These are phyloP conservation scores for Sardina pilchardus DNA, from an alignment of 2,113 vertebrate genomes.

Conservation along the genomic window DNA sequence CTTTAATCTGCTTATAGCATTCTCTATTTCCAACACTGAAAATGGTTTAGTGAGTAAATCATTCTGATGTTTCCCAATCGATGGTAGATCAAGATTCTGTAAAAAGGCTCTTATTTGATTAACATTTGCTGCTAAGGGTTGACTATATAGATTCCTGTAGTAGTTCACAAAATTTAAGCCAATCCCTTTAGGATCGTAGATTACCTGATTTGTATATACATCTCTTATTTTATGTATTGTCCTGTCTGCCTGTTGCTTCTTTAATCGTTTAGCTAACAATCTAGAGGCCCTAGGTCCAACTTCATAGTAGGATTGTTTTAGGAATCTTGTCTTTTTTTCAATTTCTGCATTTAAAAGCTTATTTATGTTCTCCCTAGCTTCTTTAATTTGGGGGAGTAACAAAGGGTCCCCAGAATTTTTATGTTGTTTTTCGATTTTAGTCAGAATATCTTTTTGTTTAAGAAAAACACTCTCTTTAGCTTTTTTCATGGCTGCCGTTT, in stretches of 20 bases:
- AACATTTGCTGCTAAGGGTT: neutral
- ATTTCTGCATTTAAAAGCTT: neutral
- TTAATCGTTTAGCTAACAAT: neutral
- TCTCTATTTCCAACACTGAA: slow-evolving; percentile 6
- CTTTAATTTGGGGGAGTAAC: neutral
- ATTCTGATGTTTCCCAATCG: slow-evolving; percentile 18
- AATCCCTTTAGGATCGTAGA: neutral
- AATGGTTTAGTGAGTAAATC: slow-evolving; percentile 12
- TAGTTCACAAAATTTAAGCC: neutral
- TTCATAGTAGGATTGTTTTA: slow-evolving; percentile 23
- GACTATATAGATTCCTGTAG: slow-evolving; percentile 20
- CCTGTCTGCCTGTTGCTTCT: slow-evolving; percentile 12
- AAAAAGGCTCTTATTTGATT: slow-evolving; percentile 8
- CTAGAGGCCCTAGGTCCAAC: neutral
- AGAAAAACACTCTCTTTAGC: neutral
- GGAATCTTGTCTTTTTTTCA: neutral
- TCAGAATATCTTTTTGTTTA: neutral
- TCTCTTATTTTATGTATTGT: slow-evolving; percentile 19
- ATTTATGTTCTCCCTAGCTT: slow-evolving; percentile 1
- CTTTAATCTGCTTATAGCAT: slow-evolving; percentile 26
- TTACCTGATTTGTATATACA: neutral
- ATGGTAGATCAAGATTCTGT: slow-evolving; percentile 17
- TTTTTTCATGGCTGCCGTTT: neutral
- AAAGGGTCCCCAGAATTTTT: neutral
- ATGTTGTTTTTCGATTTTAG: neutral